Base-by-base conservation (phyloP, 2,113 vertebrate species). In the Steatornis caripensis region DNA sequence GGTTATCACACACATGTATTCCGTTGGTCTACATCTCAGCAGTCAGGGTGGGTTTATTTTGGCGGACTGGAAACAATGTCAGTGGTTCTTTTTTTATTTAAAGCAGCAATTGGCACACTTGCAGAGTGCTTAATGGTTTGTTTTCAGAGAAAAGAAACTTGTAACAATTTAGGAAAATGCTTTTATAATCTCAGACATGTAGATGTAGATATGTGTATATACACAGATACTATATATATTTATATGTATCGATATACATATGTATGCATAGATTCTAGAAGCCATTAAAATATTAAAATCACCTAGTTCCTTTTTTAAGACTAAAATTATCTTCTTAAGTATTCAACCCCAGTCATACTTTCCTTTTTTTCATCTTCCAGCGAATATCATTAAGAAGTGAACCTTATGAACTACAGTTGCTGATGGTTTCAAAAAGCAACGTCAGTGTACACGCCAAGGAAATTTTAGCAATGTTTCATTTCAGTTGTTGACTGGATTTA, bases 71-170 rank as follows among this genome's bases (percentile, higher is more conserved):
- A 91, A 71, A 83, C 70, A 86, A 93, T 91, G 89, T 79, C 83
- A 82, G 93, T 90, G 68, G 88, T 93, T 86, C 29, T 30, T 32
- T 75, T 96, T 93, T 95, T 95, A 94, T 95, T 96, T 72, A 92
- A 95, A 91, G 78, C 79, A 96, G 88, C 54, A 61, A 61, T 84
- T 93, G 86, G 79, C 80, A 70, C 24, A 62, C 61, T 96, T 86
- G 61, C n/a, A 87, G 39, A 68, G 30, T 76, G 45, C n/a, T 90
- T 71, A 95, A 82, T 45, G 62, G 64, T 87, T 92, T 96, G 55
- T 94, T 94, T 95, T 95, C 43, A 84, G 65, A 84, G 71, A 84
- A 83, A 81, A 94, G 48, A 84, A 85, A 58, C n/a, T 86, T 93
- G 20, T 88, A 82, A 58, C 10, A 86, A 46, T 81, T 93, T 87